phyloP scores from a whole-genome alignment of 2,888 invertebrate genomes.

The Neoascia interrupta region DNA sequence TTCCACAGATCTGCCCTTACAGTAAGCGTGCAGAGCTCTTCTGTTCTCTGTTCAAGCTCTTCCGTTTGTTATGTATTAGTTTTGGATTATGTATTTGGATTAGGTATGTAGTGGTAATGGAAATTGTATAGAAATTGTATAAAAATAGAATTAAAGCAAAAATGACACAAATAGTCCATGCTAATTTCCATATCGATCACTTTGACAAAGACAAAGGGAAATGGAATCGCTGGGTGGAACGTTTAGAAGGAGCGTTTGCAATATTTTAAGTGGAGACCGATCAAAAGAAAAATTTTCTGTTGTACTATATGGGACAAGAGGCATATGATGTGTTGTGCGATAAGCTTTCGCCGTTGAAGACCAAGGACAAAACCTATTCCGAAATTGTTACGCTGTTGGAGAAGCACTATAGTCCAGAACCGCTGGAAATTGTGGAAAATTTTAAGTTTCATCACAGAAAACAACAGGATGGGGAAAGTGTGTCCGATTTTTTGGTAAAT shows the following conservation, averaged over 20 bases:
- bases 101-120: no score
- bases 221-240: no score
- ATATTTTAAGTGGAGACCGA: neutral
- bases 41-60: no score
- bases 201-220: neutral
- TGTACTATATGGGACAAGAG: neutral
- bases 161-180: neutral
- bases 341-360: neutral
- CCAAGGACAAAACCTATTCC: neutral
- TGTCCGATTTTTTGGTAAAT: slow-evolving; percentile 61
- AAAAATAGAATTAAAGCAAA: neutral
- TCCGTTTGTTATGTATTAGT: no score
- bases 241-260: neutral
- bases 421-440: slow-evolving; percentile 71
- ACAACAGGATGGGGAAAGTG: slow-evolving; percentile 69
- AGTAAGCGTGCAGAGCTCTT: no score
- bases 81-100: no score
- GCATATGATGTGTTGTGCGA: neutral
- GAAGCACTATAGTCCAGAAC: neutral
- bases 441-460: slow-evolving; percentile 68
- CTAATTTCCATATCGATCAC: neutral
- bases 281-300: neutral
- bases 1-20: no score
- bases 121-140: no score
- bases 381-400: neutral